Conservation (phyloP, 2,797 vertebrate species). For the Paramormyrops hopkinsi region DNA sequence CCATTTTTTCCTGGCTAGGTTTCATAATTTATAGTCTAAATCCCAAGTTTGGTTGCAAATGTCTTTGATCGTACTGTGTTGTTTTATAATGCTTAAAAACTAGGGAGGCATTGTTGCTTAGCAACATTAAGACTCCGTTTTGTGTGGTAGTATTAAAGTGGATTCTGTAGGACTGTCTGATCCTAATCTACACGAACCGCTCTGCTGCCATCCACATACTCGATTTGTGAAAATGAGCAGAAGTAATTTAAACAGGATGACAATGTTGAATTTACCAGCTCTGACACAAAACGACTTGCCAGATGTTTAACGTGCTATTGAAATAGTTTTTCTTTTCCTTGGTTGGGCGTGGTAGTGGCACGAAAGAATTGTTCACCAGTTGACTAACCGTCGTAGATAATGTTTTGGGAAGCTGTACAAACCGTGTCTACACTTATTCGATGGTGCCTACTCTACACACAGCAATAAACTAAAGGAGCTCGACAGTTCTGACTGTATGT, state of each 20-base stretch:
- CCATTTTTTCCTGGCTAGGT: background rate
- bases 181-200: background rate
- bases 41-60: background rate
- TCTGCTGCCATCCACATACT: background rate
- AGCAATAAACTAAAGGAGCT: background rate
- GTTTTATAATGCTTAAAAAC: background rate
- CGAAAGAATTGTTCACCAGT: background rate
- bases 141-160: background rate
- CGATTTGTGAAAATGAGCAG: background rate
- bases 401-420: background rate
- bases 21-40: background rate
- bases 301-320: background rate
- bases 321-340: background rate
- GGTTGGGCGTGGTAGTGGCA: background rate
- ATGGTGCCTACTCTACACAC: background rate
- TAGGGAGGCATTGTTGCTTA: conserved; percentile 36
- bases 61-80: background rate
- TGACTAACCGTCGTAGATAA: background rate
- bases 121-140: conserved; percentile 41
- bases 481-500: background rate
- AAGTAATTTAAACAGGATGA: background rate
- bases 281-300: background rate
- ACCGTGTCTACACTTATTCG: background rate
- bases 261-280: background rate
- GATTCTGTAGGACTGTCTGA: background rate